phyloP scores from a whole-genome alignment of 2,888 invertebrate genomes.

The Oasisia sp. region DNA sequence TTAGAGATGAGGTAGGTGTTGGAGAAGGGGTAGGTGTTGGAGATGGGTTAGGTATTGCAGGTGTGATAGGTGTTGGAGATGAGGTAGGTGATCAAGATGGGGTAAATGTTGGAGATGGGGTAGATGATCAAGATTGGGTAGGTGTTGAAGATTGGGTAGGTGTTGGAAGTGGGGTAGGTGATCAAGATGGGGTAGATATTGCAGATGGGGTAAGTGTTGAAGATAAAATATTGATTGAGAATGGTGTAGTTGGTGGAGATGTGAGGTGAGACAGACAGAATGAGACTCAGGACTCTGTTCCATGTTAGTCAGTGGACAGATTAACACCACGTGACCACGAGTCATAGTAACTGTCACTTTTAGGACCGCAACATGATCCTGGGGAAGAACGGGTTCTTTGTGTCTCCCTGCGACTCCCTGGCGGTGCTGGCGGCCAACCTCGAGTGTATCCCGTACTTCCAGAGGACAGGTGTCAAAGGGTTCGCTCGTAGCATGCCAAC shows the following conservation, averaged over 20 bases:
- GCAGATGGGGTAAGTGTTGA: no score
- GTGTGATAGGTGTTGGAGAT: background rate
- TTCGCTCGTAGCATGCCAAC: slow-evolving; percentile 99
- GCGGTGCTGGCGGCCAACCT: slow-evolving; percentile 94
- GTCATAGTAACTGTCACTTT: slow-evolving; percentile 31
- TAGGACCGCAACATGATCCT: slow-evolving; percentile 97
- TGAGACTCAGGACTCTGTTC: background rate
- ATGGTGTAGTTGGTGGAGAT: no score
- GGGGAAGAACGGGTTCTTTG: slow-evolving; percentile 94
- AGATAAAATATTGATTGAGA: no score
- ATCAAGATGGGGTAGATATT: background rate
- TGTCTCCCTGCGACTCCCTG: slow-evolving; percentile 95
- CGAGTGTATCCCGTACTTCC: slow-evolving; percentile 92
- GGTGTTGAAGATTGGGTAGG: background rate
- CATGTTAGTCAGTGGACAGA: background rate
- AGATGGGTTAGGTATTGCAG: background rate
- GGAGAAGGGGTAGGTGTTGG: background rate
- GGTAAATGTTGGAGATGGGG: background rate
- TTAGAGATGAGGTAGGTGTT: background rate
- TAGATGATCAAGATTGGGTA: background rate
- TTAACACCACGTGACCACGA: background rate
- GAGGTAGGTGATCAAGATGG: background rate
- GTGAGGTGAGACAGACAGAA: no score
- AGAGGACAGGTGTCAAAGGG: slow-evolving; percentile 85
- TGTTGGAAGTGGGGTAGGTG: background rate